Evolutionary conservation across 2,888 invertebrate species (phyloP).

Genomic region (Andrena flavipes): DNA sequence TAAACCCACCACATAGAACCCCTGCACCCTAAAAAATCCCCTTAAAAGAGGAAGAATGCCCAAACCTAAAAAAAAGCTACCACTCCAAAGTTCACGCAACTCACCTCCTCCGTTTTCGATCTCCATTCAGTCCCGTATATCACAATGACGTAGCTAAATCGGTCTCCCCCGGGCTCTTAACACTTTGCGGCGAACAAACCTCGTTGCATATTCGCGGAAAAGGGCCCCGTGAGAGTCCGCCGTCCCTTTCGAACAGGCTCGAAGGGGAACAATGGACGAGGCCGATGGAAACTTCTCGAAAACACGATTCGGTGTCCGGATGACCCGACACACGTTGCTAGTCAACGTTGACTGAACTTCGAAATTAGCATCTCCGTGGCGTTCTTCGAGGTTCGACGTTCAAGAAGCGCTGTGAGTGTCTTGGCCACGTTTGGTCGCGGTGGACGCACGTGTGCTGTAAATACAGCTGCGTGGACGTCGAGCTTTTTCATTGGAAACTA

Average conservation of each 20-base stretch:
- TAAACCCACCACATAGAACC: no score
- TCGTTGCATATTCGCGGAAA: no score
- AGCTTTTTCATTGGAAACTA: not conserved
- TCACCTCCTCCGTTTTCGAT: conserved; percentile 14
- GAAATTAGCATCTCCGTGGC: conserved; percentile 37
- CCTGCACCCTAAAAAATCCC: no score
- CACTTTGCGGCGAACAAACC: no score
- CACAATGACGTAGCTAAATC: not conserved
- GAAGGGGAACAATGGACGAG: no score
- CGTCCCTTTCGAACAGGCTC: no score
- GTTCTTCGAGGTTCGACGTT: conserved; percentile 28
- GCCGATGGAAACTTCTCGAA: not conserved
- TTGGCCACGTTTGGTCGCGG: conserved; percentile 7
- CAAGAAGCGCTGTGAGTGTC: conserved; percentile 11
- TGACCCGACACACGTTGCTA: conserved; percentile 4
- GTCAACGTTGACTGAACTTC: conserved; percentile 25
- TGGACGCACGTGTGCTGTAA: conserved; percentile 18
- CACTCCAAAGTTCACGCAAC: not conserved
- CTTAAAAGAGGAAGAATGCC: no score
- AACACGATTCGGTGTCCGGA: not conserved
- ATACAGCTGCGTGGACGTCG: conserved; percentile 3
- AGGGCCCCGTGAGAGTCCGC: no score
- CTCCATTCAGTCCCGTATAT: conserved; percentile 18
- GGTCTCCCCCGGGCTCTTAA: not conserved
- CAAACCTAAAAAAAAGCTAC: not conserved